Conservation (phyloP, 2,888 invertebrate species). For the Leistus spinibarbis region DNA sequence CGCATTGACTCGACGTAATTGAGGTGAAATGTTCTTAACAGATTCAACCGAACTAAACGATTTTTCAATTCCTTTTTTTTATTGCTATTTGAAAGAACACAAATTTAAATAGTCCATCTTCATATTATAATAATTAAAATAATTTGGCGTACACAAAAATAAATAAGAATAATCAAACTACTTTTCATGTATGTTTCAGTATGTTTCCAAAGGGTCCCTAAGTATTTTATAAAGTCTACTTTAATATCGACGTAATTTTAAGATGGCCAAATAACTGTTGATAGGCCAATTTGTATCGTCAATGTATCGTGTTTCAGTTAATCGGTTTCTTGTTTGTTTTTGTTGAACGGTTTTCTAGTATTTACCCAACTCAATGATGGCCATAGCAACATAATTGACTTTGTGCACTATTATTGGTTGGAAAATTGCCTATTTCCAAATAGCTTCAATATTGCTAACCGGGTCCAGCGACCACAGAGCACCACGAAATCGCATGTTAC, state of each 20-base stretch:
- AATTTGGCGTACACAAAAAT: no score
- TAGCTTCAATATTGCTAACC: conserved; percentile 5
- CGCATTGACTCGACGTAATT: conserved; percentile 1
- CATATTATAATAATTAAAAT: no score
- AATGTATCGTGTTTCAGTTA: background rate
- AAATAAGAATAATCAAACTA: no score
- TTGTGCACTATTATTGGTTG: conserved; percentile 25
- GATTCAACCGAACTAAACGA: background rate
- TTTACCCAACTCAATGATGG: background rate
- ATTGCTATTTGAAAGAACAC: no score
- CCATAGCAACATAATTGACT: conserved; percentile 6
- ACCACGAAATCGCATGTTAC: conserved; percentile 15
- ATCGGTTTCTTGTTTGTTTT: background rate
- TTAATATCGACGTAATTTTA: background rate
- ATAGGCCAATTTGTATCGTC: background rate
- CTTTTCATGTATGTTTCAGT: no score
- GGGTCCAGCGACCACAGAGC: background rate
- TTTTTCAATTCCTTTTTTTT: no score
- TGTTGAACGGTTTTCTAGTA: background rate
- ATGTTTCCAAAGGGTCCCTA: no score
- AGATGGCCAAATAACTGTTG: background rate
- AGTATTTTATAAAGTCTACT: background rate
- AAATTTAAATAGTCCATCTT: no score
- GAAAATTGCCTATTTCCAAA: conserved; percentile 32
- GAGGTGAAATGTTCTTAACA: background rate